These are phyloP conservation scores for Periphyllus acericola DNA, from an alignment of 2,888 invertebrate genomes.

Conservation along the genomic window DNA sequence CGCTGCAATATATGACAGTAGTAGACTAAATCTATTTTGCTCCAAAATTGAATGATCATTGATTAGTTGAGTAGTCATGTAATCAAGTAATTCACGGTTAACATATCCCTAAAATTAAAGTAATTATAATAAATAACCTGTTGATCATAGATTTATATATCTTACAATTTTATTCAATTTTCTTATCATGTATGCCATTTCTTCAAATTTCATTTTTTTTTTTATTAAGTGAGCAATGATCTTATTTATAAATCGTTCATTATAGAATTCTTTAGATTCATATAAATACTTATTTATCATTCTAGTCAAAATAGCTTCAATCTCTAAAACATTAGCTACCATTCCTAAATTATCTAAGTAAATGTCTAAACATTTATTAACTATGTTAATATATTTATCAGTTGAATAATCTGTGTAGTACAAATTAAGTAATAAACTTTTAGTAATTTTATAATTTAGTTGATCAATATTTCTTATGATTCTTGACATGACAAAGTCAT, in stretches of 20 bases:
- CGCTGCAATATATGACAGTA: constrained; percentile 37
- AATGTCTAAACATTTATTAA: constrained; percentile 71
- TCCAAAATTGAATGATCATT: background rate
- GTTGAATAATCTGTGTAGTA: constrained; percentile 69
- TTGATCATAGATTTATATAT: constrained; percentile 63
- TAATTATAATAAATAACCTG: background rate
- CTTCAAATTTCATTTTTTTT: constrained; percentile 70
- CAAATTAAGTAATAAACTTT: constrained; percentile 72
- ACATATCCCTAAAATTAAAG: constrained; percentile 41
- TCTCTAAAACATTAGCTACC: constrained; percentile 68
- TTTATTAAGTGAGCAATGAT: constrained; percentile 71
- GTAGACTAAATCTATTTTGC: constrained; percentile 1
- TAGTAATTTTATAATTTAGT: constrained; percentile 68
- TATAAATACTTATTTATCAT: constrained; percentile 69
- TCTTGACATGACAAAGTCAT: constrained; percentile 71
- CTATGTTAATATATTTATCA: constrained; percentile 69
- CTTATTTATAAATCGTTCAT: constrained; percentile 73
- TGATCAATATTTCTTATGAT: constrained; percentile 68
- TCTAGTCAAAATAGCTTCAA: constrained; percentile 70
- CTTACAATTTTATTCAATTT: constrained; percentile 73
- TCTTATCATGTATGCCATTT: constrained; percentile 70
- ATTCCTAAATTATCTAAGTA: background rate
- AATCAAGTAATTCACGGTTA: constrained; percentile 39
- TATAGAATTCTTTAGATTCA: constrained; percentile 72
- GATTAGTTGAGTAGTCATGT: constrained; percentile 10